phyloP scores from a whole-genome alignment of 2,797 vertebrate species.

The Stomatorhinus walkeri region DNA sequence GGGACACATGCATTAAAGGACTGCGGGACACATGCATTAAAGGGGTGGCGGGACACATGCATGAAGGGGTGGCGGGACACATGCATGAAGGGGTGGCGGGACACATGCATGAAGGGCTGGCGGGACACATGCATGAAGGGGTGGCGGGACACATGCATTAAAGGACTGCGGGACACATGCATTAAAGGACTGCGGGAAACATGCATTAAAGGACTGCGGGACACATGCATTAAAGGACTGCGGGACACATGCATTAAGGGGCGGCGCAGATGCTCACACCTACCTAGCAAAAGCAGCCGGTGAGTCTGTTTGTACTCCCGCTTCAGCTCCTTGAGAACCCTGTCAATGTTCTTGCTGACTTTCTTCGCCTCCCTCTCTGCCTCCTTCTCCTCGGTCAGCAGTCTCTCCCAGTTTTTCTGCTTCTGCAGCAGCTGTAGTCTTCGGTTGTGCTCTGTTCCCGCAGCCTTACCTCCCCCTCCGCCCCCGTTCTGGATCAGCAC shows the following conservation, averaged over 20 bases:
- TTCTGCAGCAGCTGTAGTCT: slow-evolving; percentile 66
- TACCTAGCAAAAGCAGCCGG: slow-evolving; percentile 88
- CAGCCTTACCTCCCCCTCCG: slow-evolving; percentile 51
- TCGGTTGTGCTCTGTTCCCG: slow-evolving; percentile 59
- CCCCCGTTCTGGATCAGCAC: slow-evolving; percentile 69
- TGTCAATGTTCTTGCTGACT: slow-evolving; percentile 87
- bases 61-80: not conserved
- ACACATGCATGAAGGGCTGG: not conserved
- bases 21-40: not conserved
- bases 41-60: not conserved
- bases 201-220: not conserved
- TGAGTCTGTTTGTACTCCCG: slow-evolving; percentile 89
- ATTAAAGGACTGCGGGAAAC: not conserved
- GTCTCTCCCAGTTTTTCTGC: slow-evolving; percentile 79
- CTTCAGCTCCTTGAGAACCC: slow-evolving; percentile 80
- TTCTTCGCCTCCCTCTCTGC: slow-evolving; percentile 85
- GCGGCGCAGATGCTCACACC: slow-evolving; percentile 36
- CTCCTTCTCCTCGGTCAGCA: slow-evolving; percentile 82
- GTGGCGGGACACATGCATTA: not conserved
- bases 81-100: not conserved
- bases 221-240: not conserved
- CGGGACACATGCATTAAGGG: not conserved
- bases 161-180: not conserved
- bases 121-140: not conserved
- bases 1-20: not conserved